These are phyloP conservation scores for Tetramorium parvispinum DNA, from an alignment of 1,140 invertebrate genomes.

Conservation along the genomic window DNA sequence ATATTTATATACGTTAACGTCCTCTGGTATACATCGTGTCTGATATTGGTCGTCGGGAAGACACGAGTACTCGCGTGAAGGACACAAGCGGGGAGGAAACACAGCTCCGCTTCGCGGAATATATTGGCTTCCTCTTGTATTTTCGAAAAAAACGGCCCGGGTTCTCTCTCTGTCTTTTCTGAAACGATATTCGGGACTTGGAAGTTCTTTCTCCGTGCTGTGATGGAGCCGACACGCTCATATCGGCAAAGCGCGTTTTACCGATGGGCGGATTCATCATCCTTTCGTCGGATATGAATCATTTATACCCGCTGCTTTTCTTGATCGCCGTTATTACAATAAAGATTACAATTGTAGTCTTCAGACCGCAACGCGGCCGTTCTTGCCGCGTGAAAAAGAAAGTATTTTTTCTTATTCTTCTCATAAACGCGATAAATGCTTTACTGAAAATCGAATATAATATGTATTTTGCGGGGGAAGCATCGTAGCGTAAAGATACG, in stretches of 20 bases:
- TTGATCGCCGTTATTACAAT: not conserved
- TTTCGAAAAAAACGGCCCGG: not conserved
- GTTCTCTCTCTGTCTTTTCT: not conserved
- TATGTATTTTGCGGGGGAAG: too few relatives aligned
- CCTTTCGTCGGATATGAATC: not conserved
- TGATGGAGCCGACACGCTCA: constrained; percentile 26
- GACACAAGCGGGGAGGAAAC: not conserved
- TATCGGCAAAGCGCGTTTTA: constrained; percentile 16
- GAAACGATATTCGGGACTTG: constrained; percentile 29
- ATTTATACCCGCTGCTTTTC: constrained; percentile 21
- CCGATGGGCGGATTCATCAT: constrained; percentile 50
- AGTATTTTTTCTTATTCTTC: not conserved
- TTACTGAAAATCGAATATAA: not conserved
- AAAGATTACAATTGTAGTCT: not conserved
- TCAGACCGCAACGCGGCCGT: not conserved
- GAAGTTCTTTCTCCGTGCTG: constrained; percentile 65
- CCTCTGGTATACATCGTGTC: constrained; percentile 32
- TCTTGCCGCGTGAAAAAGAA: not conserved
- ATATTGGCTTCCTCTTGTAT: not conserved
- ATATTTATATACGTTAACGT: not conserved
- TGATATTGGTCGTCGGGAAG: constrained; percentile 30
- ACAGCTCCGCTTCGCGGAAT: not conserved
- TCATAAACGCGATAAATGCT: not conserved
- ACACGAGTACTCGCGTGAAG: constrained; percentile 19
- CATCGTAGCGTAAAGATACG: not conserved